Conservation (phyloP, 2,888 invertebrate genomes). For the Drosophila atripex region DNA sequence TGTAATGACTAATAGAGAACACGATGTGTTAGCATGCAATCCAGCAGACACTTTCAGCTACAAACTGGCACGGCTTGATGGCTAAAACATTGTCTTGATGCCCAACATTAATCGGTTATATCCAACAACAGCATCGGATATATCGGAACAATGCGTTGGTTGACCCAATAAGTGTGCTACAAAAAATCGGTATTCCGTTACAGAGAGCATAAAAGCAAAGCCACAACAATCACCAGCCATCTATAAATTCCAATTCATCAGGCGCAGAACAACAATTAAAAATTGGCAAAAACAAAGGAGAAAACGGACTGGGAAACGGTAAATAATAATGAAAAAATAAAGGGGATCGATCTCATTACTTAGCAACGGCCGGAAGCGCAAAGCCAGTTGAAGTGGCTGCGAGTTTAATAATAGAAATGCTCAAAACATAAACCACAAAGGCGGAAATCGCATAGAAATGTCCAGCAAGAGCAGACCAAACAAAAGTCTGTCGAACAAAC, state of each 20-base stretch:
- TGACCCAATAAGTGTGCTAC: slow-evolving; percentile 17
- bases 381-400: slow-evolving; percentile 49
- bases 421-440: slow-evolving; percentile 74
- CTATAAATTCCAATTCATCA: slow-evolving; percentile 50
- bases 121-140: too few relatives aligned
- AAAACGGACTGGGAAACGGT: slow-evolving; percentile 10
- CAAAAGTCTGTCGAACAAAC: slow-evolving; percentile 55
- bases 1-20: slow-evolving; percentile 56
- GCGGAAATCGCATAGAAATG: slow-evolving; percentile 59
- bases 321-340: slow-evolving; percentile 49
- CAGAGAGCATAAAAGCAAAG: not conserved
- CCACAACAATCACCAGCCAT: slow-evolving; percentile 18
- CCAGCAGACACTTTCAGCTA: not conserved
- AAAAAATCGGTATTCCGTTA: not conserved
- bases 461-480: slow-evolving; percentile 53
- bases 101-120: not conserved
- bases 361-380: slow-evolving; percentile 65
- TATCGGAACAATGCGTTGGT: not conserved
- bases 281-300: slow-evolving; percentile 33
- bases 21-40: slow-evolving; percentile 43
- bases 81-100: slow-evolving; percentile 10
- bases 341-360: slow-evolving; percentile 78
- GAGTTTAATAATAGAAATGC: slow-evolving; percentile 75
- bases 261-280: slow-evolving; percentile 33
- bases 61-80: slow-evolving; percentile 9